Evolutionary conservation across 2,113 vertebrate genomes (phyloP).

Genomic region (Chloropsis cyanopogon): DNA sequence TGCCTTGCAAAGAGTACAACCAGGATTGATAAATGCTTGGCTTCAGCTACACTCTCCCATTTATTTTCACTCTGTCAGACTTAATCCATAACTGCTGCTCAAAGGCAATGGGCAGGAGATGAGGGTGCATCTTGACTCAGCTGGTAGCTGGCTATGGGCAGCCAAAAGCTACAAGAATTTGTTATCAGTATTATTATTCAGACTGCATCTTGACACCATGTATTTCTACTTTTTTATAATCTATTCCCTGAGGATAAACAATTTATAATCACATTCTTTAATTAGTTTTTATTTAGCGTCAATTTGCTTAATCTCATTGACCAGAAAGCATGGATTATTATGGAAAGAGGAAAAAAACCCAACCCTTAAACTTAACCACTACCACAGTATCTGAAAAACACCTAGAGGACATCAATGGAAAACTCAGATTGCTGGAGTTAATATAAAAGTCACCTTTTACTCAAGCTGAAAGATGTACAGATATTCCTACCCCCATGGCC

Average conservation of each 20-base stretch:
- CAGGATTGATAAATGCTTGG: conserved; percentile 51
- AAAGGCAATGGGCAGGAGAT: conserved; percentile 8
- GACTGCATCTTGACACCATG: background rate
- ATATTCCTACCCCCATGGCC: background rate
- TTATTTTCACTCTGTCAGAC: conserved; percentile 56
- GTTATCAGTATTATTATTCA: background rate
- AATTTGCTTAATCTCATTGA: background rate
- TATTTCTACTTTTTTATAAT: background rate
- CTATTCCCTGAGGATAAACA: background rate
- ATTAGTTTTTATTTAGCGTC: conserved; percentile 7
- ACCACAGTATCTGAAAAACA: background rate
- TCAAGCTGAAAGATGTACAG: background rate
- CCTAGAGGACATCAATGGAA: background rate
- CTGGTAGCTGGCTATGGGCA: background rate
- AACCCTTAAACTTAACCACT: background rate
- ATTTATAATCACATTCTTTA: conserved; percentile 11
- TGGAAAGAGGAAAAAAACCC: background rate
- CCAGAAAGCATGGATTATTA: background rate
- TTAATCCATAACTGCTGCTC: conserved; percentile 54
- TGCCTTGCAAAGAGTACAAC: conserved; percentile 11
- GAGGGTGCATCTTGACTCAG: conserved; percentile 9
- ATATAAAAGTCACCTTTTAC: background rate
- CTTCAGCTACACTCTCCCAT: conserved; percentile 34
- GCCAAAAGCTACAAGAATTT: background rate
- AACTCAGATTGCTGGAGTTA: background rate